phyloP scores from a whole-genome alignment of 2,797 vertebrate species.

The Ctenosaura bakeri region DNA sequence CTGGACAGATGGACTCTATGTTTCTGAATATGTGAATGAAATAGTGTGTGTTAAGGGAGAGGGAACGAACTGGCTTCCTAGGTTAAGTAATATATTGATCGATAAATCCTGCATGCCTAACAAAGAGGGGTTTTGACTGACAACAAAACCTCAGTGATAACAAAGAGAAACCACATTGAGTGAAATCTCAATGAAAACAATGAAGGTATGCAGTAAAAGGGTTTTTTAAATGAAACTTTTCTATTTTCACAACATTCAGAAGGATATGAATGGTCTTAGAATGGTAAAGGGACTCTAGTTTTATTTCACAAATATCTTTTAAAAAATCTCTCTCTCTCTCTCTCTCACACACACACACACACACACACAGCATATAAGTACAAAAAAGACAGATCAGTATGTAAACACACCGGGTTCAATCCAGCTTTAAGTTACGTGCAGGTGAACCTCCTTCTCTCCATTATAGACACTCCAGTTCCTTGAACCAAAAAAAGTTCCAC shows the following conservation, averaged over 20 bases:
- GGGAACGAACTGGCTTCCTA: not conserved
- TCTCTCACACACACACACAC: not conserved
- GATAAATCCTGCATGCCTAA: conserved; percentile 24
- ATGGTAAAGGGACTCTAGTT: too few species aligned
- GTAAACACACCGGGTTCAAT: not conserved
- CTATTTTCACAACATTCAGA: not conserved
- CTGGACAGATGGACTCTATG: not conserved
- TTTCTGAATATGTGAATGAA: conserved; percentile 40
- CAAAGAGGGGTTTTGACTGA: not conserved
- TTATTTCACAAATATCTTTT: not conserved
- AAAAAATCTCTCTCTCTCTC: not conserved
- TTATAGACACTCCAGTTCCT: not conserved
- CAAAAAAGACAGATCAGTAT: not conserved
- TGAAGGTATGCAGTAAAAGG: not conserved
- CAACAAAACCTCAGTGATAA: not conserved
- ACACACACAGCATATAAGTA: not conserved
- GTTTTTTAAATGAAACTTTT: not conserved
- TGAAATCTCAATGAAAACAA: not conserved
- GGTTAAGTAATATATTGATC: conserved; percentile 14
- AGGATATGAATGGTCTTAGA: not conserved
- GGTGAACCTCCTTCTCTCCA: not conserved
- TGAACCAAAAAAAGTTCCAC: not conserved
- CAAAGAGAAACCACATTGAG: not conserved
- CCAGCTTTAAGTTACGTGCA: not conserved
- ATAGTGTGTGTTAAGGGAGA: not conserved